These are phyloP conservation scores for Crepidodera aurea DNA, from an alignment of 2,888 invertebrate species.

Conservation along the genomic window DNA sequence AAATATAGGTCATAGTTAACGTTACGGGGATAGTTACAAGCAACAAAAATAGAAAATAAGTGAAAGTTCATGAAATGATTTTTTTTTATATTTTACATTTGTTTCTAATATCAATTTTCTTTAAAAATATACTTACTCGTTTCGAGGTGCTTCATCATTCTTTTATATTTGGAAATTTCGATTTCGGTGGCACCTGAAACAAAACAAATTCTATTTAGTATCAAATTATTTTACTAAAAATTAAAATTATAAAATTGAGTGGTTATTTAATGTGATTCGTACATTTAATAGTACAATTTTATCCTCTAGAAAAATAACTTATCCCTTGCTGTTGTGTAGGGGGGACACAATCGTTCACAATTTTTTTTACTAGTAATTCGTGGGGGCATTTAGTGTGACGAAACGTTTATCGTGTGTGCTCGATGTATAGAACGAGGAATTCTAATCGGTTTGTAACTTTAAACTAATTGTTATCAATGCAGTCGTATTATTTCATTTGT, in stretches of 20 bases:
- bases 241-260: too few relatives aligned
- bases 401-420: slow-evolving; percentile 22
- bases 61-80: too few relatives aligned
- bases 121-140: neutral
- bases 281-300: too few relatives aligned
- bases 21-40: too few relatives aligned
- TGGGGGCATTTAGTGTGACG: slow-evolving; percentile 17
- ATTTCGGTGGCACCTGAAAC: neutral
- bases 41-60: too few relatives aligned
- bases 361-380: slow-evolving; percentile 10
- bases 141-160: neutral
- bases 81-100: too few relatives aligned
- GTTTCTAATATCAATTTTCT: too few relatives aligned
- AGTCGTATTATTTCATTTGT: slow-evolving; percentile 3
- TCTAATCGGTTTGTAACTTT: slow-evolving; percentile 20
- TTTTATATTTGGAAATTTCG: neutral
- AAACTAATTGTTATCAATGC: slow-evolving; percentile 12
- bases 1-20: too few relatives aligned
- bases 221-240: too few relatives aligned
- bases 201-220: neutral
- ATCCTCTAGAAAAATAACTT: too few relatives aligned
- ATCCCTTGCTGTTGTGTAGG: neutral
- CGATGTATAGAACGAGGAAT: slow-evolving; percentile 24
- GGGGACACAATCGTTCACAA: neutral
- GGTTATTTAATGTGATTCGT: too few relatives aligned